Evolutionary conservation across 2,888 invertebrate species (phyloP), one percentile per base, ranked within the genome.

Genomic region (Mongoloraphidia duomilia): DNA sequence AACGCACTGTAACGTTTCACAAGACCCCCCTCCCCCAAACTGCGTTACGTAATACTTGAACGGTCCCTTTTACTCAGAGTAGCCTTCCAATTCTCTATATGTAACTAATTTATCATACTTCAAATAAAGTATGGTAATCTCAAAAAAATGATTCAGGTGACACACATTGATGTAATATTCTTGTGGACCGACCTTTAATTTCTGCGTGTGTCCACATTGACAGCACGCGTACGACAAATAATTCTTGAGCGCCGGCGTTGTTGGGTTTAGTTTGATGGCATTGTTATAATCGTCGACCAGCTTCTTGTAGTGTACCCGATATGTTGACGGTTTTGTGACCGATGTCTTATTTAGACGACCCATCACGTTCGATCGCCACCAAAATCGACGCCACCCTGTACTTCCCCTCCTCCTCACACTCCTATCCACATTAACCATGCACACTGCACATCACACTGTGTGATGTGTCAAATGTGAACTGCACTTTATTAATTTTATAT

Each of bases 141-240:
- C n/a, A 26, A 26, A 17, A 17, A 4, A 17, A 26, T 6, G 26
- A 26, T 26, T 26, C 6, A 26, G 26, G 6, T 26, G 26, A 26
- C 26, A 26, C 3, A 26, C 26, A n/a, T n/a, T n/a, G 3, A 26
- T 6, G 26, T 26, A 26, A 26, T 26, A 26, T 26, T 26, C 26
- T 26, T 26, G 26, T 26, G 6, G 14, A 40, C 38, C 17, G 42
- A 48, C 76, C 74, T 75, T 70, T 54, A 76, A 61, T 60, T 74
- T 74, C 61, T 76, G 76, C 59, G 71, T 72, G 63, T 76, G 76
- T 51, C 77, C 76, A 58, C 77, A 77, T 58, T 74, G 74, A 59
- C 73, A 72, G 63, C 77, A 77, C 58, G 74, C 75, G 61, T 76
- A 76, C 49, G 75, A 75, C 61, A 76, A 65, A 61, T 74, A 75